A percentile compares a stretch with the other conserved stretches of the same genome.
These are phyloP conservation scores for Tipula unca DNA, from an alignment of 2,888 invertebrate genomes.

Conservation along the genomic window DNA sequence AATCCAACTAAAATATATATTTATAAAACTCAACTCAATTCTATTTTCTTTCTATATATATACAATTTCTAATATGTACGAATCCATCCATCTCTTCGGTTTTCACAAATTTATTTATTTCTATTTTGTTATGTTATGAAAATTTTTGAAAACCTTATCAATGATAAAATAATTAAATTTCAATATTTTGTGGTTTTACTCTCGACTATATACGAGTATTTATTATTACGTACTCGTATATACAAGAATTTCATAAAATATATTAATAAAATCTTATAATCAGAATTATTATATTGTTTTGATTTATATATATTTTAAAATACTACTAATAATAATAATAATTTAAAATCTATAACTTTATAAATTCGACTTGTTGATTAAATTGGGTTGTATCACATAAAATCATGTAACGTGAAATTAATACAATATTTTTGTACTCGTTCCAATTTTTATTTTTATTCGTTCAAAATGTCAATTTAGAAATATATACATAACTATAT, in stretches of 20 bases:
- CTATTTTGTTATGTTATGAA: neutral
- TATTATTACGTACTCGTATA: too few species aligned
- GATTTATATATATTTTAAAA: too few species aligned
- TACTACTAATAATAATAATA: neutral
- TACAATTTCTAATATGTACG: neutral
- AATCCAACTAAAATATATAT: neutral
- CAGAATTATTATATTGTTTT: neutral
- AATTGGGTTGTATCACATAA: neutral
- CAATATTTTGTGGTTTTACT: neutral
- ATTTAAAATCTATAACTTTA: neutral
- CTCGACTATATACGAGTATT: neutral
- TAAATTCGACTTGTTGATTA: neutral
- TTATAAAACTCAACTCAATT: neutral
- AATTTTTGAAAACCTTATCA: neutral
- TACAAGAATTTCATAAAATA: neutral
- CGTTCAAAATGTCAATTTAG: neutral
- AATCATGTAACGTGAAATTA: neutral
- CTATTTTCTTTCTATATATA: neutral
- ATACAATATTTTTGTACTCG: neutral
- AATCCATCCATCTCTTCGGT: neutral
- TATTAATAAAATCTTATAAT: neutral
- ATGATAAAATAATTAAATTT: neutral
- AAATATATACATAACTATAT: neutral
- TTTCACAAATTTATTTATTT: neutral
- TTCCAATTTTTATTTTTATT: neutral